Evolutionary conservation across 2,888 invertebrate species (phyloP).

Genomic region (Ferrisia virgata): DNA sequence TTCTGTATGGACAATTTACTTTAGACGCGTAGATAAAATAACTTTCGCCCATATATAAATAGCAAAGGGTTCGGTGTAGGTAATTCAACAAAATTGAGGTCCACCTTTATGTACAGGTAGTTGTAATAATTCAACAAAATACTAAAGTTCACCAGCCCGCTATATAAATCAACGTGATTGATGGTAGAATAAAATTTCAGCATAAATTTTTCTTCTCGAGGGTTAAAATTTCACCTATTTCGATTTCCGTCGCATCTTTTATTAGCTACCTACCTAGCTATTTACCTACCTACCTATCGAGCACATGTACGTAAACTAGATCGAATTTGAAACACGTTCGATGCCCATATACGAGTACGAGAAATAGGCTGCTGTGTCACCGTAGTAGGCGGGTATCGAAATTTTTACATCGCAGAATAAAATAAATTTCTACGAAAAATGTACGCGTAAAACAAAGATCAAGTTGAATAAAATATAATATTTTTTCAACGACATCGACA

Average conservation of each 20-base stretch:
- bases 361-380: background rate
- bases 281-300: too few relatives aligned
- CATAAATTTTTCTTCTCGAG: background rate
- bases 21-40: background rate
- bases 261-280: too few relatives aligned
- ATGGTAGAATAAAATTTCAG: conserved; percentile 2
- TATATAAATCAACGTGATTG: conserved; percentile 7
- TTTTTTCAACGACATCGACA: background rate
- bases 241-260: background rate
- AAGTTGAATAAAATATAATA: background rate
- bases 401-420: background rate
- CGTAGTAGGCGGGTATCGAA: background rate
- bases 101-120: background rate
- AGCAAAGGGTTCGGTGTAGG: background rate
- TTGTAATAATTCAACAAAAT: conserved; percentile 18
- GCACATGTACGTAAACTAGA: background rate
- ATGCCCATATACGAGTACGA: too few relatives aligned
- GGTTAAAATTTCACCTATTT: background rate
- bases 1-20: background rate
- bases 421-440: background rate
- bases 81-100: conserved; percentile 22
- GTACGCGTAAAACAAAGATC: background rate
- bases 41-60: background rate
- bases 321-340: background rate
- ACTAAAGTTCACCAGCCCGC: background rate